Conservation (phyloP, 2,113 vertebrate species). For the Plecotus auritus region DNA sequence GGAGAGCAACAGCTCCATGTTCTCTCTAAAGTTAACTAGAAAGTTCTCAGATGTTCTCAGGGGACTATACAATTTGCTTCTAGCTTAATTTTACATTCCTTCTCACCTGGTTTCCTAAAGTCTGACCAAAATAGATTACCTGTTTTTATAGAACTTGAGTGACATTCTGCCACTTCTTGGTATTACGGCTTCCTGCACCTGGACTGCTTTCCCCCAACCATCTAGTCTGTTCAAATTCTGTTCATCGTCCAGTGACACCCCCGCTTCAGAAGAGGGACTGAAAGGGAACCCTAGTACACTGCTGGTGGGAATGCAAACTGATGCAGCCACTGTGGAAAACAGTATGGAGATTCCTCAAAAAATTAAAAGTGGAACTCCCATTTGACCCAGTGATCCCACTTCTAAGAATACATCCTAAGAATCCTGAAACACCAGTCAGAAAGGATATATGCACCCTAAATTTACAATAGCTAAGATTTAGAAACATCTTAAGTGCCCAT, state of each 20-base stretch:
- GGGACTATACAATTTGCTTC: not conserved
- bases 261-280: not conserved
- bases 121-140: not conserved
- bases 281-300: too few species aligned
- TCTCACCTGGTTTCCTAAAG: constrained; percentile 14
- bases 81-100: not conserved
- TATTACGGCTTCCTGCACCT: not conserved
- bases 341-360: too few species aligned
- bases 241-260: not conserved
- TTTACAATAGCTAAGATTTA: too few species aligned
- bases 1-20: not conserved
- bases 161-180: not conserved
- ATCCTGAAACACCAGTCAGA: too few species aligned
- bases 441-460: too few species aligned
- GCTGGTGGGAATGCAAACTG: too few species aligned
- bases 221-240: not conserved
- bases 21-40: not conserved
- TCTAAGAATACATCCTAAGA: too few species aligned
- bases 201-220: not conserved
- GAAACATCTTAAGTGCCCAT: too few species aligned
- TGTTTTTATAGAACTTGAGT: not conserved
- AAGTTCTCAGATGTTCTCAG: not conserved
- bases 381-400: too few species aligned
- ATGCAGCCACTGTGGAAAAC: too few species aligned
- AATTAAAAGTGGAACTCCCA: too few species aligned